Percentiles rank a stretch among this genome's conserved stretches.
Conservation (phyloP, 2,888 invertebrate species). For the Abscondita cerata region DNA sequence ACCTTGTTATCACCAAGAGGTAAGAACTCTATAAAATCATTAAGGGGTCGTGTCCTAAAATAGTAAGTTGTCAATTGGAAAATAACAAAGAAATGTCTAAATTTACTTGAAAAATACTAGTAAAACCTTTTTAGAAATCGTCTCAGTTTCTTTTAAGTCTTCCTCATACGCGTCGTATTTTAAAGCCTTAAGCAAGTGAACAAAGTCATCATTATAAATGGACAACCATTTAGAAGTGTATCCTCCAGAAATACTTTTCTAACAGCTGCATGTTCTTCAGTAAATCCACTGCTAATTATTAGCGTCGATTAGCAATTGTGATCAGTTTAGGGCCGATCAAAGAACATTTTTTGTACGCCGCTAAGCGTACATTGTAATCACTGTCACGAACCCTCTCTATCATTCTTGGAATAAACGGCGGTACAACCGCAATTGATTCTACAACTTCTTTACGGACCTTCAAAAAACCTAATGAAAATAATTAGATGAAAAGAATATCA, state of each 20-base stretch:
- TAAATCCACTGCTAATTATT: conserved; percentile 63
- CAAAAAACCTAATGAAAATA: not conserved
- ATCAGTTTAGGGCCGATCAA: conserved; percentile 64
- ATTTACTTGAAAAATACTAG: conserved; percentile 54
- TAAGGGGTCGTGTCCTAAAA: conserved; percentile 45
- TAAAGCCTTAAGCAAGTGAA: conserved; percentile 23
- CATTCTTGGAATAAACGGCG: conserved; percentile 59
- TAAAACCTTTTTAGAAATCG: conserved; percentile 23
- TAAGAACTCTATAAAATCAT: conserved; percentile 58
- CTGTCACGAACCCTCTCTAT: conserved; percentile 63
- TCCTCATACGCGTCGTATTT: conserved; percentile 30
- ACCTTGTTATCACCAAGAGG: conserved; percentile 59
- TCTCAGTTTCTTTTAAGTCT: conserved; percentile 27
- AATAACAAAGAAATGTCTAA: too few relatives aligned
- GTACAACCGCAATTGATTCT: conserved; percentile 60
- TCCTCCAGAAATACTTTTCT: conserved; percentile 58
- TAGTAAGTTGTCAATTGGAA: too few relatives aligned
- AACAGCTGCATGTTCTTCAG: conserved; percentile 57
- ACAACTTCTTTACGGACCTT: conserved; percentile 51
- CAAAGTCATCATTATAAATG: conserved; percentile 47
- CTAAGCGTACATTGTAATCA: conserved; percentile 62
- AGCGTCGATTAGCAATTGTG: conserved; percentile 64
- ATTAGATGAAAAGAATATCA: not conserved
- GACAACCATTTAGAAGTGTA: conserved; percentile 78
- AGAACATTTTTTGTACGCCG: conserved; percentile 61